Conservation (phyloP, 2,113 vertebrate genomes). For the Ictidomys tridecemlineatus region DNA sequence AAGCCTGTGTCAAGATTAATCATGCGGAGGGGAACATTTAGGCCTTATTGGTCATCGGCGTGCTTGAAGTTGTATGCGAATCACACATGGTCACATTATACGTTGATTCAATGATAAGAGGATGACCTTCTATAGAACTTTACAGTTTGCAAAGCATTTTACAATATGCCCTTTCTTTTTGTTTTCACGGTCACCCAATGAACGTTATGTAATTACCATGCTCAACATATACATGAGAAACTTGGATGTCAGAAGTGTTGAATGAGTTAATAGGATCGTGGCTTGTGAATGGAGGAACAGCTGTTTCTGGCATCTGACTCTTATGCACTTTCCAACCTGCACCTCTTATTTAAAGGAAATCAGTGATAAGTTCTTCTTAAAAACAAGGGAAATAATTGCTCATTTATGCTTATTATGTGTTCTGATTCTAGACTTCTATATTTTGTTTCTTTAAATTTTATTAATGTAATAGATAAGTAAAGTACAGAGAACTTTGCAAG, state of each 20-base stretch:
- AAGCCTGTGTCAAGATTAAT: background rate
- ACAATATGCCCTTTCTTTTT: background rate
- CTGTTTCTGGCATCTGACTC: background rate
- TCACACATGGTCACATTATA: background rate
- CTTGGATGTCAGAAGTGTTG: conserved; percentile 2
- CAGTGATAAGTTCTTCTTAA: background rate
- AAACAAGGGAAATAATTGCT: background rate
- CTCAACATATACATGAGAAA: background rate
- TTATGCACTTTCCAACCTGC: background rate
- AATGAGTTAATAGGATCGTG: background rate
- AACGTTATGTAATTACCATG: background rate
- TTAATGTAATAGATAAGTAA: background rate
- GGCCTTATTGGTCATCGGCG: background rate
- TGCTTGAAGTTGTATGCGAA: conserved; percentile 4
- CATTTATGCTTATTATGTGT: background rate
- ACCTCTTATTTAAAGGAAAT: background rate
- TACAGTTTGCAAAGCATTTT: background rate
- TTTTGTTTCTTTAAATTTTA: conserved; percentile 35
- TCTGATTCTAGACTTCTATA: background rate
- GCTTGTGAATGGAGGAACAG: background rate
- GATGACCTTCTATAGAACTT: background rate
- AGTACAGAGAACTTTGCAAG: background rate
- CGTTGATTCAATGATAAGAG: conserved; percentile 24
- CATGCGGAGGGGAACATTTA: background rate
- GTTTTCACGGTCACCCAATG: background rate